A percentile compares a stretch with the other conserved stretches of the same genome.
Conservation (phyloP, 2,888 invertebrate species). For the Calephelis perditalis region DNA sequence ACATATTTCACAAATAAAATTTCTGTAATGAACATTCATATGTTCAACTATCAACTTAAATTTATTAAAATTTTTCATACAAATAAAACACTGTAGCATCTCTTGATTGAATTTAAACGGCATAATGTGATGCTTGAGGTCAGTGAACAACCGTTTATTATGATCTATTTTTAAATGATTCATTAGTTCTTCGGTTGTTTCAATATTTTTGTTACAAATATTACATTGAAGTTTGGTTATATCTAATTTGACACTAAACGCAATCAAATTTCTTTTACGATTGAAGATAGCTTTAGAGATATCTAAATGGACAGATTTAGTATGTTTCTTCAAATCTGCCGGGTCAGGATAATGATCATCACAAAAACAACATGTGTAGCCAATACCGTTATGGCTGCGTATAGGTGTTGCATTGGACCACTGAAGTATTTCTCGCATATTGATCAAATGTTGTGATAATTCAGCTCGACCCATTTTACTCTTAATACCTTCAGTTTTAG, state of each 20-base stretch:
- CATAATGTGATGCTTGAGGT: constrained; percentile 59
- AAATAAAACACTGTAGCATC: constrained; percentile 59
- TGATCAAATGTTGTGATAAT: constrained; percentile 41
- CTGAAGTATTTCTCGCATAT: constrained; percentile 39
- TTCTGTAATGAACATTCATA: constrained; percentile 65
- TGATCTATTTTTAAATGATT: constrained; percentile 56
- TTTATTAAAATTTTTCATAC: constrained; percentile 57
- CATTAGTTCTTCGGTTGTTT: constrained; percentile 43
- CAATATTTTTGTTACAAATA: constrained; percentile 50
- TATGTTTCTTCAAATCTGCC: constrained; percentile 42
- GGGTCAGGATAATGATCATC: constrained; percentile 35
- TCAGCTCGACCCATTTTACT: constrained; percentile 27
- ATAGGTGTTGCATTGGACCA: constrained; percentile 52
- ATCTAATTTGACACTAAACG: constrained; percentile 43
- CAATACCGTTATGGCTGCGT: constrained; percentile 38
- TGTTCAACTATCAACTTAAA: constrained; percentile 67
- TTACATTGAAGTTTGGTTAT: constrained; percentile 36
- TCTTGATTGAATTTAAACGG: constrained; percentile 57
- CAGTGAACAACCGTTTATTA: constrained; percentile 56
- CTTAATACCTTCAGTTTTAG: constrained; percentile 26
- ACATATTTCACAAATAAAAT: constrained; percentile 65
- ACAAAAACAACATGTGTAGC: constrained; percentile 46
- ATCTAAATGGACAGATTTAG: constrained; percentile 34
- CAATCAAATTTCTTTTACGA: constrained; percentile 38
- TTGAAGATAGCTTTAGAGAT: constrained; percentile 37